Percentiles rank a stretch among this genome's conserved stretches.
Evolutionary conservation across 2,797 vertebrate species (phyloP).

Genomic region (Todus mexicanus): DNA sequence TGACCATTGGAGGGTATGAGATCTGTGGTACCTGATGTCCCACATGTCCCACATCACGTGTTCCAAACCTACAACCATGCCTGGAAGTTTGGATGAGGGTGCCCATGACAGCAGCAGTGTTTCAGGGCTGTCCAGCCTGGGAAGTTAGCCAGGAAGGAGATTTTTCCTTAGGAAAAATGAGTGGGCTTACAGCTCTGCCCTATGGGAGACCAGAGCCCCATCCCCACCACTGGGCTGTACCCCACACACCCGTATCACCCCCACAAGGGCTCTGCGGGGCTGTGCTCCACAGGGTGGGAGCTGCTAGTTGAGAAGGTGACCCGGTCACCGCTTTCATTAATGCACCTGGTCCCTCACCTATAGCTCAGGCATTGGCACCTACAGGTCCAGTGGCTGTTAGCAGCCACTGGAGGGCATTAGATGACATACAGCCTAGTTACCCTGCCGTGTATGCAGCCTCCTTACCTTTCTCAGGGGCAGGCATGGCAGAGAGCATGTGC

Average conservation of each 20-base stretch:
- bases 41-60: accelerated
- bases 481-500: accelerated
- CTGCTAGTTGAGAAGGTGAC: not conserved
- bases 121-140: not conserved
- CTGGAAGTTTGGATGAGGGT: not conserved
- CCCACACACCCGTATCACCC: accelerated
- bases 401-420: not conserved
- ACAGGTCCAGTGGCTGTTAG: not conserved
- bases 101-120: accelerated
- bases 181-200: not conserved
- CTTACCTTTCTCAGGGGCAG: not conserved
- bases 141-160: not conserved
- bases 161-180: not conserved
- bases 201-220: not conserved
- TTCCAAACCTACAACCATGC: not conserved
- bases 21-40: not conserved
- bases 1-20: not conserved
- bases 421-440: not conserved
- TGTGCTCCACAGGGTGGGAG: not conserved
- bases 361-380: not conserved
- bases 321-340: not conserved
- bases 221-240: not conserved
- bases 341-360: not conserved
- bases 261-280: not conserved
- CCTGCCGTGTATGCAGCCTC: accelerated